Percentiles rank a stretch among this genome's conserved stretches.
Conservation (phyloP, 2,113 vertebrate species). For the Heterocephalus glaber region DNA sequence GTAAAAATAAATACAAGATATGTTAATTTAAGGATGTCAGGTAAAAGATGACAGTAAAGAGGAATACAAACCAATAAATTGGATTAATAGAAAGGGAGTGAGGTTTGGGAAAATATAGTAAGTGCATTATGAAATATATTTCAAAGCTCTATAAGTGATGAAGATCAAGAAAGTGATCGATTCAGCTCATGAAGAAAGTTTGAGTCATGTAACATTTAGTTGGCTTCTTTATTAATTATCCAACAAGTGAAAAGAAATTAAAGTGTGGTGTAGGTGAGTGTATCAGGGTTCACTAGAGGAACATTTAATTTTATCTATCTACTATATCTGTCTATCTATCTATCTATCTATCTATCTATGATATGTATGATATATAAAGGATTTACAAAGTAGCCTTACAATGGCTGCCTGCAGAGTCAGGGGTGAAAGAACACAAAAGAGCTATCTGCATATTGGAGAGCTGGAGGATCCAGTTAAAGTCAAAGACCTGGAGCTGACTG, state of each 20-base stretch:
- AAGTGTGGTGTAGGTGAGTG: not conserved
- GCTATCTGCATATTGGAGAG: not conserved
- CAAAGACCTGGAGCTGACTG: too few relatives aligned
- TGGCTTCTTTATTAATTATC: not conserved
- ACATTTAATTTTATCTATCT: not conserved
- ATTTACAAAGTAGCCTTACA: not conserved
- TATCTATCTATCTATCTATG: not conserved
- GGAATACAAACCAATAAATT: not conserved
- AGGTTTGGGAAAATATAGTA: not conserved
- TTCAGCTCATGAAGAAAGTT: not conserved
- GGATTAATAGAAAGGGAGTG: not conserved
- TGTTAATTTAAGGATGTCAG: not conserved
- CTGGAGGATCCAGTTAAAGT: not conserved
- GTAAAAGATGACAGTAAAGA: not conserved
- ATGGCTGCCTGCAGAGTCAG: not conserved
- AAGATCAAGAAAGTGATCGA: not conserved
- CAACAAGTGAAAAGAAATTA: not conserved
- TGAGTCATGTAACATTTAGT: not conserved
- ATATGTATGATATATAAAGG: not conserved
- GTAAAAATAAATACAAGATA: not conserved
- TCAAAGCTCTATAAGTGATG: not conserved
- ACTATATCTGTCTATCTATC: not conserved
- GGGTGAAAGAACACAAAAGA: not conserved
- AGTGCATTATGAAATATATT: not conserved
- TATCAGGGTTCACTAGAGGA: not conserved